Percentiles rank a stretch among this genome's conserved stretches.
These are phyloP conservation scores for Peromyscus melanophrys DNA, from an alignment of 2,797 vertebrate genomes.

Conservation along the genomic window DNA sequence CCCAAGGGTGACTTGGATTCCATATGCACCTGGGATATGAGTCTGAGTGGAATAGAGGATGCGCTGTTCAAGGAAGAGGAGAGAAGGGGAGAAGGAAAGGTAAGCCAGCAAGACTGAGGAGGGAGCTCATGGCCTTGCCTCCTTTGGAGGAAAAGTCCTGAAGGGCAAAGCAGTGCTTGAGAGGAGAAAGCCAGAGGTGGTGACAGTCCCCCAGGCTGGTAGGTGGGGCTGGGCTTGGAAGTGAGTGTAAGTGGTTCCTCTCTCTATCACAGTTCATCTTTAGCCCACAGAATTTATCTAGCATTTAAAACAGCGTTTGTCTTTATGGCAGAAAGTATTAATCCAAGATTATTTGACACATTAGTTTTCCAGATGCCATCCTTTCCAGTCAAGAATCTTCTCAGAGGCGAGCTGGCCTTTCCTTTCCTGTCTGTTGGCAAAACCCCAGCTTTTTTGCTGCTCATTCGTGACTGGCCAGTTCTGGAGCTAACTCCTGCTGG, in stretches of 20 bases:
- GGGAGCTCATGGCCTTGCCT: neutral
- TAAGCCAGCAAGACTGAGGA: neutral
- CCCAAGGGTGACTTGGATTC: neutral
- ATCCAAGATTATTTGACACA: neutral
- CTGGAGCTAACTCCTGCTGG: neutral
- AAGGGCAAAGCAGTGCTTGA: neutral
- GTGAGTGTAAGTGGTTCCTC: neutral
- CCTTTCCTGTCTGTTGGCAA: neutral
- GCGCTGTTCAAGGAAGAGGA: neutral
- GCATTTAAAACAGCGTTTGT: neutral
- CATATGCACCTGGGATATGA: neutral
- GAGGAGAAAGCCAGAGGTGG: neutral
- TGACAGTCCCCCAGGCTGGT: neutral
- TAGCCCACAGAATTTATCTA: neutral
- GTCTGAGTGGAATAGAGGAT: neutral
- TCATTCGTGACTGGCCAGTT: neutral
- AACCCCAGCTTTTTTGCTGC: neutral
- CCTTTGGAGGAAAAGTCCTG: neutral
- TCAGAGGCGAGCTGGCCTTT: neutral
- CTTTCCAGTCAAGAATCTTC: neutral
- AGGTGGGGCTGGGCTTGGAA: neutral
- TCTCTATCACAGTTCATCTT: neutral
- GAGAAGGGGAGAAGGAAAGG: neutral
- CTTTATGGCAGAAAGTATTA: conserved; percentile 37
- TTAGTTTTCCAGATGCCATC: neutral